phyloP scores from a whole-genome alignment of 2,113 vertebrate genomes.

The Fulica atra region DNA sequence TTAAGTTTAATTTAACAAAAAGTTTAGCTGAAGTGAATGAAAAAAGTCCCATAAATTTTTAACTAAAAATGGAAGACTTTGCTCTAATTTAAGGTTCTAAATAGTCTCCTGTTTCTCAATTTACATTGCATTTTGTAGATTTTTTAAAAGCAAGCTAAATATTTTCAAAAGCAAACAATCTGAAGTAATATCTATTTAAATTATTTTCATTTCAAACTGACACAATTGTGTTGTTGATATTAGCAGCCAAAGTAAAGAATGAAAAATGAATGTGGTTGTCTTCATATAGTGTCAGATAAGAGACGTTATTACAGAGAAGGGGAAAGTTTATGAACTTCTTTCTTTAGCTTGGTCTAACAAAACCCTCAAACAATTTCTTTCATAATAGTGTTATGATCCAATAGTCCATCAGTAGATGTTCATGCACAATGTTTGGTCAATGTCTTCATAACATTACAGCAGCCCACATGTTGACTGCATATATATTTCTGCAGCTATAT shows the following conservation, averaged over 20 bases:
- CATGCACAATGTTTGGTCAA: background rate
- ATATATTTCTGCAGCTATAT: background rate
- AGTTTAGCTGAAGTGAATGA: background rate
- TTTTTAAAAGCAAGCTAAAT: background rate
- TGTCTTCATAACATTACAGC: background rate
- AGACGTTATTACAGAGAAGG: background rate
- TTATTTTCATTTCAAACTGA: background rate
- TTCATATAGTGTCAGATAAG: background rate
- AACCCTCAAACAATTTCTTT: background rate
- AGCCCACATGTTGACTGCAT: no score
- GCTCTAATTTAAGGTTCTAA: background rate
- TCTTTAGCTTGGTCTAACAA: background rate
- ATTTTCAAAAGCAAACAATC: background rate
- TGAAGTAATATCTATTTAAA: background rate
- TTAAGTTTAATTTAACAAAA: background rate
- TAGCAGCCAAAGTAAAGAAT: background rate
- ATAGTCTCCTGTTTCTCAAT: background rate
- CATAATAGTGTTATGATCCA: background rate
- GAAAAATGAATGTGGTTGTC: background rate
- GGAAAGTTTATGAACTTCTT: background rate
- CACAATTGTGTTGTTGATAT: background rate
- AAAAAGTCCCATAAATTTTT: background rate
- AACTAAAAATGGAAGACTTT: background rate
- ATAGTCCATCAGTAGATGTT: background rate
- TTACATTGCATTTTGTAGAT: background rate